Percentiles rank a stretch among this genome's conserved stretches.
Conservation (phyloP, 2,797 vertebrate species). For the Pipistrellus kuhlii region DNA sequence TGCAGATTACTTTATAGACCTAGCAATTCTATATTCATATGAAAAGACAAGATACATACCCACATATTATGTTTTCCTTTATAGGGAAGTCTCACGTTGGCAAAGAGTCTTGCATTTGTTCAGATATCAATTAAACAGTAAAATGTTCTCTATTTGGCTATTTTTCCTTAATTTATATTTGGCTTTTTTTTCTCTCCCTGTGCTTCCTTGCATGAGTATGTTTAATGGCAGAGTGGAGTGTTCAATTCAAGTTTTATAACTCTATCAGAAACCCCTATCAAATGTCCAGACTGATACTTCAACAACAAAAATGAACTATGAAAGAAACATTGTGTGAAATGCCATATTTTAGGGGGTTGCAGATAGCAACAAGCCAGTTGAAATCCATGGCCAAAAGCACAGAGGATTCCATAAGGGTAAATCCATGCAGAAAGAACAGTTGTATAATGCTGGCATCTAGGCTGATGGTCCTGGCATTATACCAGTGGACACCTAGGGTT, state of each 20-base stretch:
- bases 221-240: neutral
- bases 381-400: neutral
- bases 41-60: neutral
- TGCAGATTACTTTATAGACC: neutral
- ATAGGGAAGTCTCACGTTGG: neutral
- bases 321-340: neutral
- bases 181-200: neutral
- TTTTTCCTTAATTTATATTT: neutral
- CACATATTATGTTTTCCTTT: neutral
- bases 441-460: neutral
- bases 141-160: neutral
- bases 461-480: neutral
- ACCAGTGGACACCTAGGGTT: neutral
- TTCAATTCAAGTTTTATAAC: neutral
- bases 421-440: neutral
- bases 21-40: neutral
- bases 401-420: neutral
- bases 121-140: neutral
- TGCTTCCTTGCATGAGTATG: neutral
- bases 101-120: neutral
- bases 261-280: neutral
- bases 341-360: neutral
- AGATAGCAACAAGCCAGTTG: neutral
- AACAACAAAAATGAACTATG: neutral
- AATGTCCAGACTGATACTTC: neutral